Conservation (phyloP, 2,888 invertebrate genomes). For the Syrista parreyssii region DNA sequence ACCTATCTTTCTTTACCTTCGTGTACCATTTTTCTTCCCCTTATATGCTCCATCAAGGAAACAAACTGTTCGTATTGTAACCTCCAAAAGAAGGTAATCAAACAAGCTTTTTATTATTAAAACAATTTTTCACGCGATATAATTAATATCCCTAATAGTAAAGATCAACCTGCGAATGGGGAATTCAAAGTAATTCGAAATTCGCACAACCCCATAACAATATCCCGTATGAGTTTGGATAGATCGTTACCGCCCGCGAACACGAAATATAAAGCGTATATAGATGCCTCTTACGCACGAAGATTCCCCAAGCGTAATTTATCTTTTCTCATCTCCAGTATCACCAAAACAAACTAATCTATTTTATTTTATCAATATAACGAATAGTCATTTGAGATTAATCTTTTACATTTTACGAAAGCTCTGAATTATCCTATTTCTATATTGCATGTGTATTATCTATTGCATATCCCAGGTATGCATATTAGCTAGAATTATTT, state of each 20-base stretch:
- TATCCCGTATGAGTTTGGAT: neutral
- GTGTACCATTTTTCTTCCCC: too few relatives aligned
- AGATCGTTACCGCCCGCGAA: constrained; percentile 7
- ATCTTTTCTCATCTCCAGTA: neutral
- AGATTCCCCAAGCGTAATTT: neutral
- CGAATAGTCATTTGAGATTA: neutral
- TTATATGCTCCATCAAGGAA: too few relatives aligned
- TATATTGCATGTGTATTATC: neutral
- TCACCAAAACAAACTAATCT: neutral
- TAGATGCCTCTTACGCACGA: neutral
- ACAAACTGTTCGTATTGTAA: too few relatives aligned
- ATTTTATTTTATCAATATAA: neutral
- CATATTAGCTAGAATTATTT: neutral
- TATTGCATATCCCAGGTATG: neutral
- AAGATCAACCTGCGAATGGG: neutral
- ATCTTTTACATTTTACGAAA: neutral
- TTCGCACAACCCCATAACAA: neutral
- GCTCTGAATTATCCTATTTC: neutral
- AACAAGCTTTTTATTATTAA: too few relatives aligned
- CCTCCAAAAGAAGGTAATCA: too few relatives aligned
- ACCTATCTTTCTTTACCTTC: neutral
- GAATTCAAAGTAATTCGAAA: neutral
- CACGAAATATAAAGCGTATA: constrained; percentile 12
- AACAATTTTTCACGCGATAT: too few relatives aligned
- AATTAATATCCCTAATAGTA: neutral